These are phyloP conservation scores for Eleginops maclovinus DNA, from an alignment of 2,113 vertebrate species.

Conservation along the genomic window DNA sequence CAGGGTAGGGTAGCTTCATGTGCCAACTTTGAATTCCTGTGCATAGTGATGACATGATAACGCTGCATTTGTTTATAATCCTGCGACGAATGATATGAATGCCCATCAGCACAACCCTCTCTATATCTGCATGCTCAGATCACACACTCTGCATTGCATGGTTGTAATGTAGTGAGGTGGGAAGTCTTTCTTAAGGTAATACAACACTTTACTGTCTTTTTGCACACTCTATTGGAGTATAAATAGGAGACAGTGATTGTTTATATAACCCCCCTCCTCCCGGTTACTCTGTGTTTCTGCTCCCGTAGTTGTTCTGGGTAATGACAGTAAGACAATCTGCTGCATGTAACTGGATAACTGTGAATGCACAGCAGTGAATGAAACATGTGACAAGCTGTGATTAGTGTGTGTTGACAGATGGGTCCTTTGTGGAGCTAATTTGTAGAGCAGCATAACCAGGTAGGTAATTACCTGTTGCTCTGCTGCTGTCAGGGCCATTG, in stretches of 20 bases:
- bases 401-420: constrained; percentile 84
- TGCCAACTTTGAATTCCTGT: constrained; percentile 73
- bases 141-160: no score
- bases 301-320: constrained; percentile 49
- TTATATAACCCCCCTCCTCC: no score
- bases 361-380: constrained; percentile 69
- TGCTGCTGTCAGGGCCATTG: constrained; percentile 62
- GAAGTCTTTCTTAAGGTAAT: constrained; percentile 59
- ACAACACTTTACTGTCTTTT: no score
- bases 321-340: constrained; percentile 72
- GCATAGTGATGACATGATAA: constrained; percentile 78
- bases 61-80: constrained; percentile 42
- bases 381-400: constrained; percentile 83
- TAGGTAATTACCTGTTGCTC: constrained; percentile 75
- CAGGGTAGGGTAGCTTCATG: constrained; percentile 66
- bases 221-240: no score
- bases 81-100: constrained; percentile 62
- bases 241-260: no score
- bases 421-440: constrained; percentile 79
- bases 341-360: constrained; percentile 72
- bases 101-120: constrained; percentile 13
- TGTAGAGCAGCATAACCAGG: constrained; percentile 78
- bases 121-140: no score
- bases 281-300: constrained; percentile 44
- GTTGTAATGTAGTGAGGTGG: not conserved